phyloP scores from a whole-genome alignment of 1,140 invertebrate species.

The Caerostris darwini region DNA sequence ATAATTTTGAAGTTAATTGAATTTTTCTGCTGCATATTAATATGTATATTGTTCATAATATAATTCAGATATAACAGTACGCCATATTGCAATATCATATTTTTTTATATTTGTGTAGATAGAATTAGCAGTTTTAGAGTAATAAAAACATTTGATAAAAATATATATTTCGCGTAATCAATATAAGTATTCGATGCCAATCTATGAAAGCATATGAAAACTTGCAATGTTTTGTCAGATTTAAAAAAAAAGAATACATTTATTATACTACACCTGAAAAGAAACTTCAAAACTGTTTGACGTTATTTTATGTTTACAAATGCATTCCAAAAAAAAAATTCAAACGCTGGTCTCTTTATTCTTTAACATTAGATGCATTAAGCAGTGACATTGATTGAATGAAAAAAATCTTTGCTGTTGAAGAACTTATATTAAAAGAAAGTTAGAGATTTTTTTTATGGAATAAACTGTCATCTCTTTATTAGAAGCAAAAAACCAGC shows the following conservation, averaged over 20 bases:
- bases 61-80: too few relatives aligned
- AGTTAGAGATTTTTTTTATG: neutral
- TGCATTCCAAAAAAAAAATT: neutral
- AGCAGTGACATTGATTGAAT: neutral
- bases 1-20: too few relatives aligned
- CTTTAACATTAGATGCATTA: neutral
- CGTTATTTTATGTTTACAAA: neutral
- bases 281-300: neutral
- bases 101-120: too few relatives aligned
- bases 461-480: neutral
- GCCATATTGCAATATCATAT: too few relatives aligned
- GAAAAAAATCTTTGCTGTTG: neutral
- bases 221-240: too few relatives aligned
- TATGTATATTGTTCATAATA: too few relatives aligned
- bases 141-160: too few relatives aligned
- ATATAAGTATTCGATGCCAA: too few relatives aligned
- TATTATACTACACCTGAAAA: neutral
- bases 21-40: too few relatives aligned
- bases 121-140: too few relatives aligned
- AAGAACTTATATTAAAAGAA: neutral
- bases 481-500: neutral
- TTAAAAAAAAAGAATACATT: neutral
- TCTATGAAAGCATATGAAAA: too few relatives aligned
- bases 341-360: neutral
- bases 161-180: too few relatives aligned